phyloP scores from a whole-genome alignment of 1,140 invertebrate genomes.

The Elymnias hypermnestra region DNA sequence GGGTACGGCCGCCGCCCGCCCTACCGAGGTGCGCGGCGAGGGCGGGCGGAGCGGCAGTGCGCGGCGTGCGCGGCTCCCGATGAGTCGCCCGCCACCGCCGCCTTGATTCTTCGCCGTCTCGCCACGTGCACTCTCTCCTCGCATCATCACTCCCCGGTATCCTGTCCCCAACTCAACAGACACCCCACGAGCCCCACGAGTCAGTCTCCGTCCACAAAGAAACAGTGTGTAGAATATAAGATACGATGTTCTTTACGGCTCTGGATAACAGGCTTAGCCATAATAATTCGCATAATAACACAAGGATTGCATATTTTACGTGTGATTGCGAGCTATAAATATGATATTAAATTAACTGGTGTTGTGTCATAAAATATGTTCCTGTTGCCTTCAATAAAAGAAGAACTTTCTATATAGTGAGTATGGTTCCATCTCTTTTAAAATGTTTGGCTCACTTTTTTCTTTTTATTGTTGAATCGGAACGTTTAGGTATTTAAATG shows the following conservation, averaged over 20 bases:
- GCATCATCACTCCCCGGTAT: neutral
- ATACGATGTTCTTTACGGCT: constrained; percentile 5
- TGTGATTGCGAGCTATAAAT: constrained; percentile 1
- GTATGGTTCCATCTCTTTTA: no score
- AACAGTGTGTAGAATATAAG: no score
- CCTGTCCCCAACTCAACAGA: neutral
- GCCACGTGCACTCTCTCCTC: constrained; percentile 17
- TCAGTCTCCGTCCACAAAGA: constrained; percentile 12
- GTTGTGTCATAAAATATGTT: no score
- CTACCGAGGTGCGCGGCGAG: constrained; percentile 22
- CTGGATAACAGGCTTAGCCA: constrained; percentile 1
- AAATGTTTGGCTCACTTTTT: no score
- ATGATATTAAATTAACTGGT: neutral
- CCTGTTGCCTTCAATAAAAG: no score
- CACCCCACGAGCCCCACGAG: neutral
- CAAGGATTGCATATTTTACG: constrained; percentile 5
- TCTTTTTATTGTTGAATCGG: no score
- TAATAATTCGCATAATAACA: constrained; percentile 10
- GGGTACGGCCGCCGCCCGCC: constrained; percentile 19
- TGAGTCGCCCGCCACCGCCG: constrained; percentile 32
- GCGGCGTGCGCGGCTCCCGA: constrained; percentile 45
- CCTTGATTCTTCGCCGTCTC: no score
- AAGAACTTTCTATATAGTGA: no score
- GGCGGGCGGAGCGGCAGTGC: constrained; percentile 43
- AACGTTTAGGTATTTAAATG: constrained; percentile 13